Base-by-base conservation (phyloP, 2,888 invertebrate genomes). In the Agriopis leucophaearia region DNA sequence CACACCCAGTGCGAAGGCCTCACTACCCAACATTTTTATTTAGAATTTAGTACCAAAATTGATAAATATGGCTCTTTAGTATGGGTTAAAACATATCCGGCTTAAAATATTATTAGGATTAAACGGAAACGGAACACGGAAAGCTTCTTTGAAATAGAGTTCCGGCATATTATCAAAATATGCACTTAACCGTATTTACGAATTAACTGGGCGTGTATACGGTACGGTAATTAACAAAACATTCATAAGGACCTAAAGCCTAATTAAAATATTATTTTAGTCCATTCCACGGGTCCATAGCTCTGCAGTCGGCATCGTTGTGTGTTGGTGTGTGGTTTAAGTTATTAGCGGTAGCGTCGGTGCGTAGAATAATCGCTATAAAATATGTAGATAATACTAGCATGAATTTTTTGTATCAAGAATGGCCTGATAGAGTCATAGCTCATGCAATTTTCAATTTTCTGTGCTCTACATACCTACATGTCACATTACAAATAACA, bases 201-300 rank as follows among this genome's bases (percentile, higher is more conserved):
- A 71, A 70, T 64, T 69, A 73, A 62, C 64, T 68, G 59, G 65
- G 61, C 66, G 40, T 64, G 61, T 64, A 69, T 16, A 48, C 74
- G 74, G 66, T 45, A 64, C 47, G 27, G 54, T 73, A 80, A 77
- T 81, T 80, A 80, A 70, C 70, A 62, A 75, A 76, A 71, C 74
- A 77, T 75, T 69, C 55, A 67, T 66, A 65, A 72, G 62, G 69
- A 74, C 65, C 72, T 74, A 70, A 71, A 69, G 77, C 73, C 74
- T 80, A 80, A 79, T 80, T 81, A 81, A 81, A 87, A 85, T 86
- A 86, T 86, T 86, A 81, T 85, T 84, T 80, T 78, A 82, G 82
- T 80, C 82, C 81, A 77, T 81, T 83, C 82, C 80, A 79, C 78
- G 73, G 68, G 77, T 78, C 78, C 80, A 72, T 78, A 78, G 78